phyloP scores from a whole-genome alignment of 2,113 vertebrate species.

The Dromiciops gliroides region DNA sequence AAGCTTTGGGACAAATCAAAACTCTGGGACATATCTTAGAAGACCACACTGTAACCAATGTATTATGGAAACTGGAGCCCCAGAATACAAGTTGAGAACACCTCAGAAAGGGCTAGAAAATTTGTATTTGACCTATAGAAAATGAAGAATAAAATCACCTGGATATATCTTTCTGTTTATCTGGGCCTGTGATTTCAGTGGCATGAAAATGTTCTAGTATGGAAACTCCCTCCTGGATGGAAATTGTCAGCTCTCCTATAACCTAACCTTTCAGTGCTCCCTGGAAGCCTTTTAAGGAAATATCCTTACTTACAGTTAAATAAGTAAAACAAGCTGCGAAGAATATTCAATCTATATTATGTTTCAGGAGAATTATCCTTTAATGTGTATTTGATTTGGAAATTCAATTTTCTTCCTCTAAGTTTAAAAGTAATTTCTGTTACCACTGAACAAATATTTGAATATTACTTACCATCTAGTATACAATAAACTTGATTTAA shows the following conservation, averaged over 20 bases:
- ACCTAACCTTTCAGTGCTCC: background rate
- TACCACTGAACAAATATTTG: conserved; percentile 14
- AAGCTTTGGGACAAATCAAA: background rate
- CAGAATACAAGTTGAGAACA: background rate
- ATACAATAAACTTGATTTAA: background rate
- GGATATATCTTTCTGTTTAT: background rate
- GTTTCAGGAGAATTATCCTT: conserved; percentile 1
- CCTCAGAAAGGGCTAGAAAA: background rate
- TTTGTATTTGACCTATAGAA: background rate
- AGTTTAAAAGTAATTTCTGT: conserved; percentile 36
- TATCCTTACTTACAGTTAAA: background rate
- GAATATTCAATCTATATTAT: background rate
- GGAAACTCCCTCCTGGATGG: background rate
- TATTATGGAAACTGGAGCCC: background rate
- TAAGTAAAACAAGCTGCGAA: background rate
- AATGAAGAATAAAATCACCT: background rate
- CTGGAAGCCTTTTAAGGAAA: background rate
- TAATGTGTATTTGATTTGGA: conserved; percentile 5
- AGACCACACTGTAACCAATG: background rate
- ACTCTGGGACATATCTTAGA: background rate
- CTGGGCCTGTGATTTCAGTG: background rate
- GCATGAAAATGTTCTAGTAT: background rate
- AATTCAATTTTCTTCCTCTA: background rate
- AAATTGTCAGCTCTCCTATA: background rate
- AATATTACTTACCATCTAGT: background rate